These are phyloP conservation scores for Lepidurus couesii DNA, from an alignment of 1,140 invertebrate species.

Conservation along the genomic window DNA sequence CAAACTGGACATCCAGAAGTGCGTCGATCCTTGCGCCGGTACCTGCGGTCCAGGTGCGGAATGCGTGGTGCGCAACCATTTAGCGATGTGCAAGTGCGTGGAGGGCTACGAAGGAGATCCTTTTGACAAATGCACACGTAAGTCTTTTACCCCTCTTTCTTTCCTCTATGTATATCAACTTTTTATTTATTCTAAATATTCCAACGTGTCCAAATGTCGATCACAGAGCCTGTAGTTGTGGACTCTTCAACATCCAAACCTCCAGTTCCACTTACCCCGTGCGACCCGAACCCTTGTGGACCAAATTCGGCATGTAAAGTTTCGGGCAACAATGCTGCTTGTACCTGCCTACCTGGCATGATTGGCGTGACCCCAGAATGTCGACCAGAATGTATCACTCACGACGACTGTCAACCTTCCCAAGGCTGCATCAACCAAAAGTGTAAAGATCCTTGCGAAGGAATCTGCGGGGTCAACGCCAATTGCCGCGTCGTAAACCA, in stretches of 20 bases:
- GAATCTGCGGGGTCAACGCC: constrained; percentile 75
- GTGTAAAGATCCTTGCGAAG: constrained; percentile 59
- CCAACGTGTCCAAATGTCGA: constrained; percentile 29
- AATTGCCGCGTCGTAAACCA: constrained; percentile 65
- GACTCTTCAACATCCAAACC: constrained; percentile 47
- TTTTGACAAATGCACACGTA: constrained; percentile 53
- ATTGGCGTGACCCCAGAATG: constrained; percentile 47
- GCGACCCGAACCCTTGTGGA: constrained; percentile 34
- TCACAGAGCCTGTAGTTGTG: not conserved
- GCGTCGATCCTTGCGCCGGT: constrained; percentile 70
- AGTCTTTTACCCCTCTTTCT: not conserved
- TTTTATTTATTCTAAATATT: constrained; percentile 22
- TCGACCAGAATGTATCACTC: constrained; percentile 63
- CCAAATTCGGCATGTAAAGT: constrained; percentile 32
- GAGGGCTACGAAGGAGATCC: constrained; percentile 68
- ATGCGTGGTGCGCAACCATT: constrained; percentile 68
- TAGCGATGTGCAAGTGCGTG: constrained; percentile 72
- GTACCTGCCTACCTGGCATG: constrained; percentile 58
- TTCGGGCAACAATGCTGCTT: constrained; percentile 49
- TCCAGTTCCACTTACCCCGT: constrained; percentile 46
- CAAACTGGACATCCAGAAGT: constrained; percentile 25
- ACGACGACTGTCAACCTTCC: constrained; percentile 63
- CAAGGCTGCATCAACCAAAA: constrained; percentile 43
- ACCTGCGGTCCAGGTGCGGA: constrained; percentile 69
- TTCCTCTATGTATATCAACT: constrained; percentile 1